A percentile compares a stretch with the other conserved stretches of the same genome.
These are phyloP conservation scores for Zosterops borbonicus DNA, from an alignment of 2,113 vertebrate species.

Conservation along the genomic window DNA sequence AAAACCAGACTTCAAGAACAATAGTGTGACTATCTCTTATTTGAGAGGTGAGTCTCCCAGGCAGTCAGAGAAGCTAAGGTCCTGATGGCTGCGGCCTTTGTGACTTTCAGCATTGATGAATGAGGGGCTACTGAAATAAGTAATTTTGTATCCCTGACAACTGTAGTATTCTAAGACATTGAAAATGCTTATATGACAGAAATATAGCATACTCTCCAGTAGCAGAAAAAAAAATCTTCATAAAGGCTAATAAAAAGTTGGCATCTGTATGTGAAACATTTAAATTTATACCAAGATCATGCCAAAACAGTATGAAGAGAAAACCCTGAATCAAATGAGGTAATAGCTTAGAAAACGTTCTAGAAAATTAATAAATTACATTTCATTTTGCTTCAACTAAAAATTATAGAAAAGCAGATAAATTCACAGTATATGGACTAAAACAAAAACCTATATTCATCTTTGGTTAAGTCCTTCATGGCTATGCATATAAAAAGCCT, in stretches of 20 bases:
- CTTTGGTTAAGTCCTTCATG: neutral
- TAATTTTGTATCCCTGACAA: neutral
- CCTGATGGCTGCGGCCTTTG: neutral
- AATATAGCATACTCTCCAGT: neutral
- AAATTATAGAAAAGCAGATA: neutral
- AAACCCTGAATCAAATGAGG: neutral
- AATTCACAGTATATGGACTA: neutral
- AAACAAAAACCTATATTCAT: neutral
- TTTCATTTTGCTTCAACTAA: neutral
- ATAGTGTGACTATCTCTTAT: neutral
- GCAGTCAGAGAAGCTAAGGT: neutral
- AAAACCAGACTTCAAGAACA: neutral
- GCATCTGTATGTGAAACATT: neutral
- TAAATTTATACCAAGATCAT: neutral
- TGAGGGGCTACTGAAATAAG: neutral
- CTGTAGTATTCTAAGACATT: neutral
- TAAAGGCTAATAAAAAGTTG: conserved; percentile 5
- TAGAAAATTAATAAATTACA: neutral
- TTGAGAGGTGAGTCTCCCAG: neutral
- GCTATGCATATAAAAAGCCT: neutral
- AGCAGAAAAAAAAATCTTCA: neutral
- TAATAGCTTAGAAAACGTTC: neutral
- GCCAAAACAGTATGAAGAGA: neutral
- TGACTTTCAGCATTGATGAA: neutral
- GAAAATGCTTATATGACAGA: neutral